Evolutionary conservation across 2,113 vertebrate species (phyloP), one percentile per base, ranked within the genome.

Genomic region (Microcebus tavaratra): DNA sequence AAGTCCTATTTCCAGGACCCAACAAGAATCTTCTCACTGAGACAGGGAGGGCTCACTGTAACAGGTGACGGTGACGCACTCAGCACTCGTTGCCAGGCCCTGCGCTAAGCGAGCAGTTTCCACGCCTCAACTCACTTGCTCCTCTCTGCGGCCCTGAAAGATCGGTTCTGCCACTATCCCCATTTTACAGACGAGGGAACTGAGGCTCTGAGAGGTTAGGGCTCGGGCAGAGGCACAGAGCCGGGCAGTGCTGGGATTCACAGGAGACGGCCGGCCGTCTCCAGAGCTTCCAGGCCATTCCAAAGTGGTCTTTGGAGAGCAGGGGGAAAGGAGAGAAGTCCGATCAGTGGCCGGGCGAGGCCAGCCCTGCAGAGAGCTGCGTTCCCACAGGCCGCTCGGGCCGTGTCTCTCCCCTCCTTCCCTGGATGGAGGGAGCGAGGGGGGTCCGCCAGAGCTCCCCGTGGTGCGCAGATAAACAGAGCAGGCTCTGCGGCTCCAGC

Each of bases 381-480:
- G 5, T 61, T 93, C 63, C 9, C 84, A 76, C 0, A 9, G 92
- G 95, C 85, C 80, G 13, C 36, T 88, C 84, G n/a, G 73, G 81
- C 97, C 65, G 4, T 25, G 4, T 21, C 15, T 8, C 27, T 21
- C 70, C 14, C 34, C 15, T 6, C n/a, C 65, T 36, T 90, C 95
- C 96, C 83, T 80, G 89, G 39, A 90, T 83, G 96, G 97, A 97
- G 86, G 88, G 96, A 97, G 85, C 5, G 67, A 97, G 94, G 81
- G 97, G 48, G 65, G 6, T 13, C 85, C 0, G 53, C 70, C 85
- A 50, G 53, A n/a, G 81, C 39, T 4, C 79, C 91, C 94, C 45
- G 3, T 79, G 18, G 6, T 25, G 81, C 81, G 84, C 95, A 95
- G 98, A 98, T 61, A 98, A 98, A 96, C 98, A 97, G 90, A 85